phyloP scores from a whole-genome alignment of 2,797 vertebrate species.

The Mormyrus proboscirostris region DNA sequence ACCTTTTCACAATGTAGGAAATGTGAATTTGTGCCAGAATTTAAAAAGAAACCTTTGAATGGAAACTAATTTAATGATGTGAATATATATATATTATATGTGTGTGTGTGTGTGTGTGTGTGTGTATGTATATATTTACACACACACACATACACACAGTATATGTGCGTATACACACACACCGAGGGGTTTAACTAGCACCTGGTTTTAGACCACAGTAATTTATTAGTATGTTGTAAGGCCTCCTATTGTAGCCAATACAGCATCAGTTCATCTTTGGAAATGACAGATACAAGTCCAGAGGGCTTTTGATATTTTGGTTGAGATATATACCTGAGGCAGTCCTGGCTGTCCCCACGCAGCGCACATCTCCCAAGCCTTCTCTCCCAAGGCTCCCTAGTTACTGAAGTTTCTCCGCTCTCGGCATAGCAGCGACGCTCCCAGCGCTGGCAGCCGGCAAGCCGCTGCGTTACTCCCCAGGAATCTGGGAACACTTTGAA shows the following conservation, averaged over 20 bases:
- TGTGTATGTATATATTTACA: not conserved
- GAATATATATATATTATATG: not conserved
- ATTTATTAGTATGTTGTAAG: not conserved
- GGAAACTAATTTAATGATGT: not conserved
- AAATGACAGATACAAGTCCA: not conserved
- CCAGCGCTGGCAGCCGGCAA: not conserved
- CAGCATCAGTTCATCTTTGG: not conserved
- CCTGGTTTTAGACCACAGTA: not conserved
- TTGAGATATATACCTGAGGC: not conserved
- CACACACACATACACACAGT: not conserved
- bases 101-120: not conserved
- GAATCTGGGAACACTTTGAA: not conserved
- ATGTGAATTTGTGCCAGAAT: not conserved
- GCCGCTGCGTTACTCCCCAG: not conserved
- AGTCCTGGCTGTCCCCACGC: not conserved
- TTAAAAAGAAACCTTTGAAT: not conserved
- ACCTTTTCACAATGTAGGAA: slow-evolving; percentile 9
- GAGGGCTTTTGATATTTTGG: not conserved
- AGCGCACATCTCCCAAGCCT: not conserved
- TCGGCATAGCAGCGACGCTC: not conserved
- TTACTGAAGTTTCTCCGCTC: not conserved
- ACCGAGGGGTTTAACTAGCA: not conserved
- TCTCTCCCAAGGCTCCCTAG: not conserved
- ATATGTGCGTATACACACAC: not conserved
- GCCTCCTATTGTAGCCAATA: not conserved